Conservation (phyloP, 2,113 vertebrate genomes). For the Chiloscyllium plagiosum region DNA sequence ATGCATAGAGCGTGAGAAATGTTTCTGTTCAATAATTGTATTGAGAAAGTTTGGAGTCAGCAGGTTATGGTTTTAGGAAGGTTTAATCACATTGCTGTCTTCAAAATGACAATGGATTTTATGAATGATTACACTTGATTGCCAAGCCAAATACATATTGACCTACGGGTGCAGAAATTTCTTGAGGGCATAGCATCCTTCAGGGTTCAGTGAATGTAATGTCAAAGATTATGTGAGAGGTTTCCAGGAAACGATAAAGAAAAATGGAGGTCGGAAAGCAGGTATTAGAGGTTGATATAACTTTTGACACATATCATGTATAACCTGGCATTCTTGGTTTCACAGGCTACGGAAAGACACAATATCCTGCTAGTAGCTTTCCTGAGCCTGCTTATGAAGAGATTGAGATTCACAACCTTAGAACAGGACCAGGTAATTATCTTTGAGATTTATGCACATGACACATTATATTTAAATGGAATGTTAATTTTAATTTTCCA, state of each 20-base stretch:
- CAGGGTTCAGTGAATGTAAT: not conserved
- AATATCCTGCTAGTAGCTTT: not conserved
- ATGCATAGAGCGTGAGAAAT: too few relatives aligned
- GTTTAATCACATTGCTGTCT: too few relatives aligned
- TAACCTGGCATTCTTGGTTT: not conserved
- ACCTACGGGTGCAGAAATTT: too few relatives aligned
- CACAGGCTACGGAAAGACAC: not conserved
- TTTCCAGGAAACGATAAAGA: not conserved
- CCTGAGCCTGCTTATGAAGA: not conserved
- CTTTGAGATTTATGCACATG: not conserved
- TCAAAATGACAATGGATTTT: too few relatives aligned
- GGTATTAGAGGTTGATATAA: not conserved
- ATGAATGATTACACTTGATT: too few relatives aligned
- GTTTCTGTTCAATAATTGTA: too few relatives aligned
- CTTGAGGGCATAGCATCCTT: not conserved
- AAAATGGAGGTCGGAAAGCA: too few relatives aligned
- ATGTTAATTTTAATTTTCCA: not conserved
- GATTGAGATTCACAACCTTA: not conserved
- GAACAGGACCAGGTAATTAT: not conserved
- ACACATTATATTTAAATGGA: not conserved
- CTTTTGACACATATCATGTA: not conserved
- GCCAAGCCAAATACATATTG: too few relatives aligned
- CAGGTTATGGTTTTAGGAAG: too few relatives aligned
- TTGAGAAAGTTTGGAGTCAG: too few relatives aligned
- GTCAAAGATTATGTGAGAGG: not conserved